Conservation (phyloP, 2,888 invertebrate genomes). For the Machimus rusticus region DNA sequence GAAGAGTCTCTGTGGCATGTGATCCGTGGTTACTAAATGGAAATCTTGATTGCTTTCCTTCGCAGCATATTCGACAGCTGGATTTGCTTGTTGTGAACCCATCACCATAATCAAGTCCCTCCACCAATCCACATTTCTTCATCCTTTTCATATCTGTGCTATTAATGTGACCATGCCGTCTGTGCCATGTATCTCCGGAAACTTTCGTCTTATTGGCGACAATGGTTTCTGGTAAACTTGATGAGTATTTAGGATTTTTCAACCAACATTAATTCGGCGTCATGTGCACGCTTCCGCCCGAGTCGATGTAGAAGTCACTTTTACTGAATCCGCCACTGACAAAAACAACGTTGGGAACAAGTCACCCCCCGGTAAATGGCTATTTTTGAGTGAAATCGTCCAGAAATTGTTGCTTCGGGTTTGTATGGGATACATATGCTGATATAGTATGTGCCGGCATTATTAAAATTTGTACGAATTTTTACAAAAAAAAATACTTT, state of each 20-base stretch:
- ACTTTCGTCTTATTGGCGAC: conserved; percentile 4
- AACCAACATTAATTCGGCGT: conserved; percentile 43
- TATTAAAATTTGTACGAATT: too few relatives aligned
- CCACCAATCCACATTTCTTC: too few relatives aligned
- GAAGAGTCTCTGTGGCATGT: not conserved
- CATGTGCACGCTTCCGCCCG: conserved; percentile 52
- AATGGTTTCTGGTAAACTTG: conserved; percentile 30
- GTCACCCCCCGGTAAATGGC: too few relatives aligned
- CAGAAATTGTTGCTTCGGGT: too few relatives aligned
- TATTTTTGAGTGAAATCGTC: too few relatives aligned
- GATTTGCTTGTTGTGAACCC: not conserved
- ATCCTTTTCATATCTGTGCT: too few relatives aligned
- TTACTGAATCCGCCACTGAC: conserved; percentile 50
- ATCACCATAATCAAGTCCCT: not conserved
- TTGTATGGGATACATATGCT: too few relatives aligned
- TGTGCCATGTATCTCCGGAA: too few relatives aligned
- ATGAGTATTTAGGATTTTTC: conserved; percentile 45
- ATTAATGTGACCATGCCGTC: too few relatives aligned
- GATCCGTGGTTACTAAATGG: not conserved
- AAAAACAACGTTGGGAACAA: conserved; percentile 17
- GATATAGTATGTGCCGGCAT: too few relatives aligned
- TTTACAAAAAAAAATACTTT: too few relatives aligned
- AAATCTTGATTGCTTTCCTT: conserved; percentile 20
- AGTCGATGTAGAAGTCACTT: conserved; percentile 53
- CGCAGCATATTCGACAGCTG: conserved; percentile 31